Conservation (phyloP, 2,797 vertebrate genomes). For the Loris lydekkerianus region DNA sequence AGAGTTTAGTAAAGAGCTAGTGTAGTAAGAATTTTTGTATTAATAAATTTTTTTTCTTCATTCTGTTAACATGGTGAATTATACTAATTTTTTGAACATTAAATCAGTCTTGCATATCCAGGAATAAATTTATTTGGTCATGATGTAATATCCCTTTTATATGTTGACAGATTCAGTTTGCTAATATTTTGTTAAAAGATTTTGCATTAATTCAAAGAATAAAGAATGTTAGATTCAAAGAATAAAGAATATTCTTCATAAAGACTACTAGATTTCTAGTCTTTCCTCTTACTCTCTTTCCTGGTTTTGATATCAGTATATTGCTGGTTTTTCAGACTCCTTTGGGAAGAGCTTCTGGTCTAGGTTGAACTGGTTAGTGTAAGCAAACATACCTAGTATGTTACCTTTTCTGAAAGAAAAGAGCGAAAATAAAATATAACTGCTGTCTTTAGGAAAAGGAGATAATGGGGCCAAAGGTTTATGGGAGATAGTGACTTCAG, state of each 20-base stretch:
- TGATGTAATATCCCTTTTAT: background rate
- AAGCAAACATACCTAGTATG: background rate
- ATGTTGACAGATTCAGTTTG: background rate
- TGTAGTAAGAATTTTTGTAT: background rate
- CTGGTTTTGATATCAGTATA: background rate
- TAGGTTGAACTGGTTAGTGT: background rate
- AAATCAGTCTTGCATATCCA: background rate
- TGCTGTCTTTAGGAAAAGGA: conserved; percentile 30
- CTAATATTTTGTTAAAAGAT: conserved; percentile 27
- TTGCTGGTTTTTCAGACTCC: background rate
- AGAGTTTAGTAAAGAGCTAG: background rate
- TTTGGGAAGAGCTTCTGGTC: background rate
- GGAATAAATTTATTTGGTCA: background rate
- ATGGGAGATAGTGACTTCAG: background rate
- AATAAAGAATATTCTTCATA: background rate
- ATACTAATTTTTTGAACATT: background rate
- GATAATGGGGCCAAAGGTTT: background rate
- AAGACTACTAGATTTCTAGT: background rate
- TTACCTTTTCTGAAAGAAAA: background rate
- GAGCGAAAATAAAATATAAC: background rate
- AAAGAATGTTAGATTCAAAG: too few relatives aligned
- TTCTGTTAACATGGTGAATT: conserved; percentile 8
- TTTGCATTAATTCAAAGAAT: background rate
- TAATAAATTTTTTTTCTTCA: background rate
- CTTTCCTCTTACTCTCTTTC: conserved; percentile 23